Percentiles rank a stretch among this genome's conserved stretches.
phyloP scores from a whole-genome alignment of 2,888 invertebrate species.

The Caenorhabditis sulstoni region DNA sequence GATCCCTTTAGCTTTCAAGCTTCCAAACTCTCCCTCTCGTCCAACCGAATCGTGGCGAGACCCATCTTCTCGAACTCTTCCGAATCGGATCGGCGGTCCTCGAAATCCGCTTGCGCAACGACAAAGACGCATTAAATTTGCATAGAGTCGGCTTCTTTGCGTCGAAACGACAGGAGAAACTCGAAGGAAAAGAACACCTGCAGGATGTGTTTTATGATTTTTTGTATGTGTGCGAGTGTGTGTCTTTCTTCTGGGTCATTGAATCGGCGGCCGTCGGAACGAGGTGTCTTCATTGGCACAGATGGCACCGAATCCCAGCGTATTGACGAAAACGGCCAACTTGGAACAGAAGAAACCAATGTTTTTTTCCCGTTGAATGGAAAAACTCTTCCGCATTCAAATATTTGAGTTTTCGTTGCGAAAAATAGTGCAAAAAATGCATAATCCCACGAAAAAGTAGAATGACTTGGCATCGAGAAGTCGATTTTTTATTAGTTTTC shows the following conservation, averaged over 20 bases:
- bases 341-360: too few relatives aligned
- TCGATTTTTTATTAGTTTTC: too few relatives aligned
- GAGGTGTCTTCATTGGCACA: constrained; percentile 17
- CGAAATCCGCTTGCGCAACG: constrained; percentile 1
- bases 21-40: neutral
- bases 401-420: too few relatives aligned
- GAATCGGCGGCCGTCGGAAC: constrained; percentile 6
- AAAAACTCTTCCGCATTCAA: too few relatives aligned
- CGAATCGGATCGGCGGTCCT: constrained; percentile 1
- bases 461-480: too few relatives aligned
- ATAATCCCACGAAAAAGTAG: too few relatives aligned
- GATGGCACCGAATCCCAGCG: neutral
- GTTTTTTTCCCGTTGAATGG: too few relatives aligned
- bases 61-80: neutral
- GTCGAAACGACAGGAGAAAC: constrained; percentile 7
- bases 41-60: neutral
- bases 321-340: neutral
- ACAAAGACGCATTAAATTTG: constrained; percentile 6
- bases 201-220: constrained; percentile 16
- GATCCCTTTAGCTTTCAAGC: neutral
- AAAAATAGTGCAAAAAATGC: too few relatives aligned
- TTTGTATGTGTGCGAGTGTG: too few relatives aligned
- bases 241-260: constrained; percentile 54
- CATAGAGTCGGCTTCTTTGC: constrained; percentile 3
- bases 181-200: constrained; percentile 38